Evolutionary conservation across 2,113 vertebrate species (phyloP), one percentile per base, ranked within the genome.

Genomic region (Mugil cephalus): DNA sequence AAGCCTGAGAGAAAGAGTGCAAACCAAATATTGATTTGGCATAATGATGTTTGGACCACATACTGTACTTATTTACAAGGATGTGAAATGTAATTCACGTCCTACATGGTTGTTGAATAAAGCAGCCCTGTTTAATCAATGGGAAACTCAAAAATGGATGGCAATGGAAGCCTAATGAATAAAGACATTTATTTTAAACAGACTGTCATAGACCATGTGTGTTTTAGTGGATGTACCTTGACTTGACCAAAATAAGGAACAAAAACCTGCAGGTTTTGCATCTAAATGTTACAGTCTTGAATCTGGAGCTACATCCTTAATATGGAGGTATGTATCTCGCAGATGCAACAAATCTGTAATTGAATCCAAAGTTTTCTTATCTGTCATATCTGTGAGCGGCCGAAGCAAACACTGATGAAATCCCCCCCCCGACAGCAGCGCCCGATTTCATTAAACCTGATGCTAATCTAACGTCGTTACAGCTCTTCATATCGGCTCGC

Each of bases 401-500:
- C 71, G 61, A 46, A 52, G 12, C 8, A 1, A 60, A 70, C 69
- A 66, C 17, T 17, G 40, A 77, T 40, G 7, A 43, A 58, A 56
- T 42, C 2, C 48, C 17, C 48, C 17, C 24, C 17, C 15, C 34
- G 14, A 62, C 39, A 51, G 8, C 17, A 50, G 38, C 8, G 3
- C 54, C 58, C 62, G 50, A 51, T 48, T 40, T 24, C 54, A 18
- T 62, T 36, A 47, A 46, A 35, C 35, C 46, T 17, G 14, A 69
- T 46, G 50, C 21, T 69, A 48, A 70, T 77, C 46, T 51, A 45
- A 68, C 34, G 65, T 71, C 53, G 65, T 78, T 50, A 56, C 1
- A 15, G 13, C 13, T 2, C n/a, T 13, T 79, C 15, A 12, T 10
- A 42, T 30, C n/a, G 15, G 30, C 47, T 52, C 47, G 43, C 42